Base-by-base conservation (phyloP, 2,797 vertebrate genomes). In the Etheostoma perlongum region DNA sequence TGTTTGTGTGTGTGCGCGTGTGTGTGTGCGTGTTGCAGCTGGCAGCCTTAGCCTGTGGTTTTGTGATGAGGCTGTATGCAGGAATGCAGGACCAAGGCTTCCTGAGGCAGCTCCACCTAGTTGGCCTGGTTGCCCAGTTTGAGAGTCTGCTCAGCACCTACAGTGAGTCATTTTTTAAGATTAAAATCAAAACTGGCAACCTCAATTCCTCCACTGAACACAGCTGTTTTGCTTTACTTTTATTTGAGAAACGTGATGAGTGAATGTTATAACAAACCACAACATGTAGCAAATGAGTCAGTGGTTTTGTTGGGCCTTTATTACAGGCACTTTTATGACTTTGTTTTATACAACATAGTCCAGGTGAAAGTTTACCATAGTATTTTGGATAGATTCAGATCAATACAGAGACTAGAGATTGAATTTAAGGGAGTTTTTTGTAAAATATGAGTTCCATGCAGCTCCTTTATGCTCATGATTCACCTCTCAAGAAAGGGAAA, bases 81-180 rank as follows among this genome's bases (percentile, higher is more conserved):
- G 95, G 97, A 91, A 92, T 98, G 86, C 95, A 94, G 5, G 98
- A 99, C 86, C 95, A 96, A 88, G 93, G 93, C 72, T 99, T 99
- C 91, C 94, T 99, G 19, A 95, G 92, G 75, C 98, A 99, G 90
- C 97, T 99, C 68, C 96, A 97, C 72, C 95, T 95, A 0, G 97
- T 98, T 63, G 98, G 98, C 14, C 85, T 99, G 81, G 90, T 99
- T 4, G 97, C 97, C 53, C 97, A 99, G 67, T 99, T 98, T 68
- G 98, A 99, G 93, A 97, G 98, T 76, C 95, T 99, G 25, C 97
- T 99, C 61, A 99, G 98, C 83, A 99, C 97, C 0, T 98, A 99
- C 52, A 99, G 98, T 99, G 91, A 98, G 97, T 97, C 90, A 60
- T 68, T 40, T 36, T 53, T 6, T 30, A 23, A 23, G 25, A 36